Base-by-base conservation (phyloP, 2,888 invertebrate species). In the Syrphus vitripennis region DNA sequence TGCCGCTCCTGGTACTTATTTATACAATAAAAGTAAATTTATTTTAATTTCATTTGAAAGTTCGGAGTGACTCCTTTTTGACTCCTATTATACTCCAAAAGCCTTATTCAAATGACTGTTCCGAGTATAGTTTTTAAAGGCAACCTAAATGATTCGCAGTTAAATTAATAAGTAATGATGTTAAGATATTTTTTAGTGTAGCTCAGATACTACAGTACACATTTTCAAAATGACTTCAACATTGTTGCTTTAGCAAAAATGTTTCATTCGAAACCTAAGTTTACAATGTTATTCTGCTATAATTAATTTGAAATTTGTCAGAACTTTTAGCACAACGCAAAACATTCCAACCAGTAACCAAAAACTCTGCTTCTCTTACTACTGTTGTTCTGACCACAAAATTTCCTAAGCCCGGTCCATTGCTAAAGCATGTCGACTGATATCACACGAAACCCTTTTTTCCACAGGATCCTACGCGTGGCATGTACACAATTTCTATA, bases 281-380 rank as follows among this genome's bases (percentile, higher is more conserved):
- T 26, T 14, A 48, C 19, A 14, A 29, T 31, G 45, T 19, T 21
- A 59, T 42, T 71, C 21, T 31, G 48, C 12, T 37, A 53, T 37
- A 53, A 63, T 63, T 74, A 29, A 53, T 50, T 48, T 74, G 61
- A 63, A 74, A 63, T 53, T 53, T 55, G 31, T 34, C 42, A 40
- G 12, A 55, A 37, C 29, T 42, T 59, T 61, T 19, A 21, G 29
- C 21, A 67, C 50, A 65, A 16, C 4, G 2, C 9, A n/a, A 4
- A 26, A 55, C 40, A 1, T n/a, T 4, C 34, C 2, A 55, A 29
- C 29, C 29, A 24, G n/a, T n/a, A 50, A 24, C 21, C 24, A 24
- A 9, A 61, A 61, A 61, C 26, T 5, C 31, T 7, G 21, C 21
- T 34, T 59, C 48, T 31, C 14, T 19, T 4, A 24, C 40, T 24